phyloP scores from a whole-genome alignment of 2,888 invertebrate genomes.

The Ctenicera cuprea region DNA sequence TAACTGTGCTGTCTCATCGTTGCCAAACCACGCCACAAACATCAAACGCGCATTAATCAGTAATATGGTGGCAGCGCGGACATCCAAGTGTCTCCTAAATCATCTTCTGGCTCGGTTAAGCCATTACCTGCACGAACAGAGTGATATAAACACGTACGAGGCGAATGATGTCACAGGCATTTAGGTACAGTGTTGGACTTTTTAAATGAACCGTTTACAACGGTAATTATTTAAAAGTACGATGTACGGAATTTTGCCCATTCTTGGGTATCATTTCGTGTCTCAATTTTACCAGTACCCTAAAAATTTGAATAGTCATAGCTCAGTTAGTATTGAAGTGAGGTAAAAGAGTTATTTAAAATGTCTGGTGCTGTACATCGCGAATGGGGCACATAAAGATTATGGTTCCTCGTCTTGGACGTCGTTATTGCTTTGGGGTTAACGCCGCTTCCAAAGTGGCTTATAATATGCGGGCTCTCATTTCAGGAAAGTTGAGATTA shows the following conservation, averaged over 20 bases:
- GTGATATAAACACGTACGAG: conserved; percentile 16
- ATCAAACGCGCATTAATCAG: conserved; percentile 51
- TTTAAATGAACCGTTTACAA: too few relatives aligned
- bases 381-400: neutral
- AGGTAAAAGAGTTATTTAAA: too few relatives aligned
- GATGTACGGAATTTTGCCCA: too few relatives aligned
- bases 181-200: neutral
- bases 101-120: conserved; percentile 35
- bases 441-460: conserved; percentile 8
- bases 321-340: too few relatives aligned
- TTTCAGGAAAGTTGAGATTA: conserved; percentile 20
- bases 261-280: too few relatives aligned
- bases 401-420: neutral
- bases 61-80: conserved; percentile 44
- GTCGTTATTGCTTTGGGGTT: conserved; percentile 22
- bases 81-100: conserved; percentile 45
- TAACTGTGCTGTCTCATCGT: conserved; percentile 31
- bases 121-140: conserved; percentile 25
- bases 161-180: neutral
- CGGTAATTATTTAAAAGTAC: too few relatives aligned
- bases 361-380: neutral
- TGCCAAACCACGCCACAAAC: conserved; percentile 41
- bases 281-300: too few relatives aligned
- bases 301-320: too few relatives aligned
- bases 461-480: conserved; percentile 26